Percentiles rank a stretch among this genome's conserved stretches.
phyloP scores from a whole-genome alignment of 2,113 vertebrate genomes.

The Mormyrus lacerda region DNA sequence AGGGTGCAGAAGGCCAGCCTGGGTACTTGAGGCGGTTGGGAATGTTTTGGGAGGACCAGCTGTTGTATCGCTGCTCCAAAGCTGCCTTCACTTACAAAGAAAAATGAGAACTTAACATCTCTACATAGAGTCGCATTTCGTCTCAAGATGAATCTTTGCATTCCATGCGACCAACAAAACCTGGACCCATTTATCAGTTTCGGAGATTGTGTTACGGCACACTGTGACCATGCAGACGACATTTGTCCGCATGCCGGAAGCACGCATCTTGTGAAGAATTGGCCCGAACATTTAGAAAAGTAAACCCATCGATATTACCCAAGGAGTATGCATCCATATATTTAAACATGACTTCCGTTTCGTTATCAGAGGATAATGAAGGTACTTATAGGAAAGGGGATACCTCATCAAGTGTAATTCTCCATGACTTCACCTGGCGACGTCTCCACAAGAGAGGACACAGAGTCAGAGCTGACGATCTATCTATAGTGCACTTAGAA shows the following conservation, averaged over 20 bases:
- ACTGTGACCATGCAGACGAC: neutral
- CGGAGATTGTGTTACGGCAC: neutral
- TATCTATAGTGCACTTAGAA: neutral
- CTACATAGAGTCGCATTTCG: neutral
- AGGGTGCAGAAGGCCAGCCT: neutral
- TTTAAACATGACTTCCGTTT: neutral
- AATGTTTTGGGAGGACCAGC: neutral
- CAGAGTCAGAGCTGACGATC: neutral
- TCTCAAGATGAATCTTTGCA: neutral
- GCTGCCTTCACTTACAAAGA: neutral
- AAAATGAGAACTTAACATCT: neutral
- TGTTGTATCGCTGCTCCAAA: neutral
- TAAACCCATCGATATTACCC: neutral
- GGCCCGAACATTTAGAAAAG: neutral
- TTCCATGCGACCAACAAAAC: neutral
- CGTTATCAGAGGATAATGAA: neutral
- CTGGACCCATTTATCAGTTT: neutral
- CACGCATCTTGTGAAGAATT: neutral
- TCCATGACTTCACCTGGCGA: neutral
- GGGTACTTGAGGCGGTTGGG: neutral
- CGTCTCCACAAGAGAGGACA: neutral
- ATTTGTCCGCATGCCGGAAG: neutral
- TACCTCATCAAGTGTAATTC: neutral
- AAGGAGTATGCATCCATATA: neutral
- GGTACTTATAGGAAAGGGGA: neutral